A percentile compares a stretch with the other conserved stretches of the same genome.
These are phyloP conservation scores for Epicampocera succincta DNA, from an alignment of 2,888 invertebrate genomes.

Conservation along the genomic window DNA sequence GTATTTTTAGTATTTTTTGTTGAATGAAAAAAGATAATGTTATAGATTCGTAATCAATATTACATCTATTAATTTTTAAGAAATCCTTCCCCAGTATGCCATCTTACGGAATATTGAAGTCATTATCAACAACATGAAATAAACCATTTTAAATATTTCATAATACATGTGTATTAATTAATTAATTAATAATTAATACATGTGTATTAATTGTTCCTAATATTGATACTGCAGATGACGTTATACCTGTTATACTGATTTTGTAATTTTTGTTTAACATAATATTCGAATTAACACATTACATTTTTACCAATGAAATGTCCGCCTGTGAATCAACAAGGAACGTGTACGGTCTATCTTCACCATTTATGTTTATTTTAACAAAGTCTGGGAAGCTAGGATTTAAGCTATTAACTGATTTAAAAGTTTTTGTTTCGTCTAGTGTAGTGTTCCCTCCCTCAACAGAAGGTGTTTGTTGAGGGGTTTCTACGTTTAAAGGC, in stretches of 20 bases:
- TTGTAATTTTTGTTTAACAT: neutral
- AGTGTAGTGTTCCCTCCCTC: neutral
- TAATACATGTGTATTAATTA: slow-evolving; percentile 15
- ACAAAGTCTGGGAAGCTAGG: slow-evolving; percentile 32
- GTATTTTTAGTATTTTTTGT: neutral
- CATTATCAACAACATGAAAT: slow-evolving; percentile 12
- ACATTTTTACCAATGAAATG: slow-evolving; percentile 10
- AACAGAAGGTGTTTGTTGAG: slow-evolving; percentile 4
- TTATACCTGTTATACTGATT: neutral
- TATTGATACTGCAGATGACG: neutral
- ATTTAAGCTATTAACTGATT: slow-evolving; percentile 8
- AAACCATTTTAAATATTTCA: too few species aligned
- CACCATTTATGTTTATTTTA: neutral
- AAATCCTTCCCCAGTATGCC: slow-evolving; percentile 6
- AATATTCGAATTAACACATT: neutral
- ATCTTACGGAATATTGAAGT: slow-evolving; percentile 17
- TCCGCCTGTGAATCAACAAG: slow-evolving; percentile 32
- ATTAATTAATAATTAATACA: neutral
- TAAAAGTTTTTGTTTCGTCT: neutral
- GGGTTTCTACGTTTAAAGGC: slow-evolving; percentile 2
- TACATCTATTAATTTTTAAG: slow-evolving; percentile 9
- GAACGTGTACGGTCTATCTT: slow-evolving; percentile 5
- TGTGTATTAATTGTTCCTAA: neutral
- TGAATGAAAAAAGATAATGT: neutral
- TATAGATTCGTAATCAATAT: slow-evolving; percentile 16